Conservation (phyloP, 2,888 invertebrate species). For the Nomada ruficornis region DNA sequence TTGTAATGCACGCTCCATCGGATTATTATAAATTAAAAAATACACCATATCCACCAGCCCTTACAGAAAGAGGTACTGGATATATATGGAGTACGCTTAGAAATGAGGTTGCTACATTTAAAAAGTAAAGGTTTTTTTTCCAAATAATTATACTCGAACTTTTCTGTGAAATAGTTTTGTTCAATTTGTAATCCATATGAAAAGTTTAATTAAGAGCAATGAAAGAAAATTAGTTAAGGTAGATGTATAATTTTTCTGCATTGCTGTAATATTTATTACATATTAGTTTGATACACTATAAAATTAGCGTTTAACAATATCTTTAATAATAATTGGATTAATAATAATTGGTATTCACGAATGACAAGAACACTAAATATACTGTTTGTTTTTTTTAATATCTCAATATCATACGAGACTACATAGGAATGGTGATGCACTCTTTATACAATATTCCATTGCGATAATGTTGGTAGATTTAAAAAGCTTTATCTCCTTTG, state of each 20-base stretch:
- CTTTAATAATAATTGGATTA: constrained; percentile 34
- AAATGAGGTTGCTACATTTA: constrained; percentile 76
- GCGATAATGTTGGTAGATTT: constrained; percentile 20
- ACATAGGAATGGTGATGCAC: constrained; percentile 20
- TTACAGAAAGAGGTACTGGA: constrained; percentile 78
- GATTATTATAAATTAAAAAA: constrained; percentile 93
- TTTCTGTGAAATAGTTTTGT: background rate
- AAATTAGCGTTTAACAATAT: constrained; percentile 59
- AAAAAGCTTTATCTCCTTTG: constrained; percentile 32
- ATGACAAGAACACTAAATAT: constrained; percentile 34
- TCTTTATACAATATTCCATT: constrained; percentile 29
- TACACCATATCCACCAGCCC: constrained; percentile 90
- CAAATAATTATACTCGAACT: background rate
- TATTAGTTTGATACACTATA: constrained; percentile 63
- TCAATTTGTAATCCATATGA: background rate
- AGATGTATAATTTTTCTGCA: constrained; percentile 5
- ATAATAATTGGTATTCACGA: constrained; percentile 26
- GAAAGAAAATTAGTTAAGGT: background rate
- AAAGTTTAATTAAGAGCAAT: constrained; percentile 2
- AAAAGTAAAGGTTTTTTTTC: constrained; percentile 62
- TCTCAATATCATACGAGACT: constrained; percentile 14
- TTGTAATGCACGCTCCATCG: constrained; percentile 96
- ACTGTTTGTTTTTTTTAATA: constrained; percentile 14
- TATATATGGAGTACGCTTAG: constrained; percentile 82
- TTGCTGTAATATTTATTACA: constrained; percentile 64